Conservation (phyloP, 2,888 invertebrate genomes). For the Ormyrus rosae region DNA sequence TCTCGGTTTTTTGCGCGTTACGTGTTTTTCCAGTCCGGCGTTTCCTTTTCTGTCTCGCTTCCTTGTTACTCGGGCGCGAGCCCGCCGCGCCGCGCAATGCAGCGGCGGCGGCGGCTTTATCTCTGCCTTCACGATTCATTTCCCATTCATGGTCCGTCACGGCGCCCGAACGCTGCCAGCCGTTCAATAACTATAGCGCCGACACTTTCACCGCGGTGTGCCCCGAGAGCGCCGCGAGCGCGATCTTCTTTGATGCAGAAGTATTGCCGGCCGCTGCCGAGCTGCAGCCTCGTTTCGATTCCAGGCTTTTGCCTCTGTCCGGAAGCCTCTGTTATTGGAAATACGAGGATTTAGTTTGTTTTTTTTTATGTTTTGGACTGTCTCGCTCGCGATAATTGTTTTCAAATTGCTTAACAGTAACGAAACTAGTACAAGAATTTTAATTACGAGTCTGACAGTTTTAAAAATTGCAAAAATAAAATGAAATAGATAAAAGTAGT, state of each 20-base stretch:
- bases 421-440: too few relatives aligned
- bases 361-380: too few relatives aligned
- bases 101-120: constrained; percentile 60
- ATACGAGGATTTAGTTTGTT: too few relatives aligned
- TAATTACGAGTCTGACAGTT: too few relatives aligned
- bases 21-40: constrained; percentile 22
- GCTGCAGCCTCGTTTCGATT: too few relatives aligned
- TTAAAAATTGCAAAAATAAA: too few relatives aligned
- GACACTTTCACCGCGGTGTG: constrained; percentile 55
- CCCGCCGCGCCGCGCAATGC: too few relatives aligned
- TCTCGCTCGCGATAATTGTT: too few relatives aligned
- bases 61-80: constrained; percentile 44
- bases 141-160: constrained; percentile 64
- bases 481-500: too few relatives aligned
- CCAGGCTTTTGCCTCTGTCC: neutral
- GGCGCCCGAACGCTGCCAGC: constrained; percentile 37
- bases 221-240: too few relatives aligned
- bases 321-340: neutral
- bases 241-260: constrained; percentile 17
- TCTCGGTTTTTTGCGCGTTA: constrained; percentile 39
- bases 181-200: constrained; percentile 53
- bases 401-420: too few relatives aligned
- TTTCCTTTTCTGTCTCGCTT: constrained; percentile 47
- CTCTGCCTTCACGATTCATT: constrained; percentile 62
- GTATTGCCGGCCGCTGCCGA: too few relatives aligned